These are phyloP conservation scores for Tenualosa thibaudeaui DNA, from an alignment of 2,797 vertebrate genomes.

Conservation along the genomic window DNA sequence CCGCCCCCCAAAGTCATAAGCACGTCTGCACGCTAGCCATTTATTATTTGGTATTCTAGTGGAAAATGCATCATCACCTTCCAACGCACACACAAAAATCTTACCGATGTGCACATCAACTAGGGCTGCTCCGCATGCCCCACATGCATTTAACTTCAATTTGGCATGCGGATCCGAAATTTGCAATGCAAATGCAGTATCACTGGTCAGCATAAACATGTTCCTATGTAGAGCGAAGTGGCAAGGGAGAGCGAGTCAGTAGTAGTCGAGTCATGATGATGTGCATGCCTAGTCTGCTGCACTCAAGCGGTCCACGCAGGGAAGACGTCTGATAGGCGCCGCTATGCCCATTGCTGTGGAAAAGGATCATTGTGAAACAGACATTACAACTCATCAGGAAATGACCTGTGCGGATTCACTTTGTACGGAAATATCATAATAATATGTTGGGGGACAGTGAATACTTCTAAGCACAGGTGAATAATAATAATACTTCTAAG, in stretches of 20 bases:
- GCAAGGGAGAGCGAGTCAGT: neutral
- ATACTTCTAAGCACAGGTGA: too few species aligned
- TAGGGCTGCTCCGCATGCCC: neutral
- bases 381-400: neutral
- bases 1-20: too few species aligned
- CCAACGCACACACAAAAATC: neutral
- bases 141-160: neutral
- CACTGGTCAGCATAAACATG: neutral
- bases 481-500: too few species aligned
- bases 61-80: neutral
- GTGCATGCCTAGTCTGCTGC: neutral
- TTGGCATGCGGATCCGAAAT: neutral
- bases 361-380: neutral
- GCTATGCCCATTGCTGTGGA: neutral
- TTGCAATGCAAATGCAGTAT: conserved; percentile 20
- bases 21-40: too few species aligned
- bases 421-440: too few species aligned
- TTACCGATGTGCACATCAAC: conserved; percentile 3
- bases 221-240: neutral
- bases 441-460: too few species aligned
- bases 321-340: neutral
- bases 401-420: neutral
- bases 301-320: neutral
- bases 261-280: neutral
- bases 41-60: neutral